Percentiles rank a stretch among this genome's conserved stretches.
These are phyloP conservation scores for Meteorus sp. DNA, from an alignment of 1,140 invertebrate genomes.

Conservation along the genomic window DNA sequence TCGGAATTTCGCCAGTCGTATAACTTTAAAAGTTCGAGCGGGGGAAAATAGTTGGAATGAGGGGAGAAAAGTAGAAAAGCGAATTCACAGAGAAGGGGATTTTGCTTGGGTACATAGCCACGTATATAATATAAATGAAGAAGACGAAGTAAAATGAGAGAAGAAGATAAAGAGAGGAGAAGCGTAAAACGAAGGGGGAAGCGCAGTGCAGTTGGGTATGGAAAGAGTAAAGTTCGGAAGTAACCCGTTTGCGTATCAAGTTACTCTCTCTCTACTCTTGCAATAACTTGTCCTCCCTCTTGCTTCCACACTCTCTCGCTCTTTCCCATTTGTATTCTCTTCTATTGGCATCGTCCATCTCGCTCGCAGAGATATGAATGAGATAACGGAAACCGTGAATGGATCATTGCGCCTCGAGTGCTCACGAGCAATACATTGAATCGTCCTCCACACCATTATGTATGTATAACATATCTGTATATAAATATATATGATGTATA, in stretches of 20 bases:
- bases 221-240: constrained; percentile 26
- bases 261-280: too few species aligned
- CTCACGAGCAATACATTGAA: constrained; percentile 32
- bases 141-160: neutral
- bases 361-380: constrained; percentile 33
- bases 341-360: constrained; percentile 25
- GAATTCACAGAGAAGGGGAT: neutral
- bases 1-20: constrained; percentile 8
- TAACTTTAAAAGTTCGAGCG: neutral
- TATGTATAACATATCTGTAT: neutral
- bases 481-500: constrained; percentile 1
- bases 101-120: too few species aligned
- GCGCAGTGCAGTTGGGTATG: constrained; percentile 3
- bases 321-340: constrained; percentile 12
- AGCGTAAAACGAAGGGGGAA: neutral
- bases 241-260: constrained; percentile 24
- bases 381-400: constrained; percentile 36
- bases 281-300: constrained; percentile 9
- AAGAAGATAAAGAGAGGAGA: neutral
- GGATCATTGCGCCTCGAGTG: constrained; percentile 31
- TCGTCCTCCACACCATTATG: constrained; percentile 19
- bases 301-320: constrained; percentile 4
- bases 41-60: neutral
- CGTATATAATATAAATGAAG: too few species aligned
- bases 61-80: neutral